Evolutionary conservation across 2,888 invertebrate genomes (phyloP).

Genomic region (Apantesis nais): DNA sequence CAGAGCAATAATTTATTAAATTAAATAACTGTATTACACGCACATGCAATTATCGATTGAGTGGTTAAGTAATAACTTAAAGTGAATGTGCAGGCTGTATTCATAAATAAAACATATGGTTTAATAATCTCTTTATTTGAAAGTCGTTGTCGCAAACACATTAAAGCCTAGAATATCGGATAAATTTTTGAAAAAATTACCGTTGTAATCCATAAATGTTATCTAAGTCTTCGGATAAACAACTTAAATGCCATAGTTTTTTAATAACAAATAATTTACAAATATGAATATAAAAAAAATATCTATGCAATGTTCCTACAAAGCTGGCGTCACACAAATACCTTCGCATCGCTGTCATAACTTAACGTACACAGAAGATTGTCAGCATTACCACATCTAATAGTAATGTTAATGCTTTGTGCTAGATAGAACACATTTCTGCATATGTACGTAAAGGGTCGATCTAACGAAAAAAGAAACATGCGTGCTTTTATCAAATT

Average conservation of each 20-base stretch:
- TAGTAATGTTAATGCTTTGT: no score
- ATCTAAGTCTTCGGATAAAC: not conserved
- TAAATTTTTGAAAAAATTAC: no score
- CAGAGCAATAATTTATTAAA: constrained; percentile 26
- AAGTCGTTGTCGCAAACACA: not conserved
- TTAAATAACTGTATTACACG: constrained; percentile 24
- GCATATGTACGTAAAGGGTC: not conserved
- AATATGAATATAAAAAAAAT: not conserved
- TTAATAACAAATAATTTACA: no score
- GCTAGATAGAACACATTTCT: not conserved
- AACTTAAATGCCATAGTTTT: not conserved
- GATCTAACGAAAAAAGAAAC: not conserved
- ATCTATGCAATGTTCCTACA: not conserved
- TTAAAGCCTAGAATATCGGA: not conserved
- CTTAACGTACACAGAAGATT: not conserved
- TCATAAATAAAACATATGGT: not conserved
- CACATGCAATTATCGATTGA: constrained; percentile 2
- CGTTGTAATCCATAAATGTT: not conserved
- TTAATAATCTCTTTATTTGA: not conserved
- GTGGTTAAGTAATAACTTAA: not conserved
- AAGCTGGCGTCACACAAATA: not conserved
- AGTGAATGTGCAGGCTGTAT: not conserved
- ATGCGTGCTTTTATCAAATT: not conserved
- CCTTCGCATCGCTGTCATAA: not conserved
- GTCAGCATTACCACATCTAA: no score